Percentiles rank a stretch among this genome's conserved stretches.
phyloP scores from a whole-genome alignment of 2,113 vertebrate genomes.

The Antechinus stuartii region DNA sequence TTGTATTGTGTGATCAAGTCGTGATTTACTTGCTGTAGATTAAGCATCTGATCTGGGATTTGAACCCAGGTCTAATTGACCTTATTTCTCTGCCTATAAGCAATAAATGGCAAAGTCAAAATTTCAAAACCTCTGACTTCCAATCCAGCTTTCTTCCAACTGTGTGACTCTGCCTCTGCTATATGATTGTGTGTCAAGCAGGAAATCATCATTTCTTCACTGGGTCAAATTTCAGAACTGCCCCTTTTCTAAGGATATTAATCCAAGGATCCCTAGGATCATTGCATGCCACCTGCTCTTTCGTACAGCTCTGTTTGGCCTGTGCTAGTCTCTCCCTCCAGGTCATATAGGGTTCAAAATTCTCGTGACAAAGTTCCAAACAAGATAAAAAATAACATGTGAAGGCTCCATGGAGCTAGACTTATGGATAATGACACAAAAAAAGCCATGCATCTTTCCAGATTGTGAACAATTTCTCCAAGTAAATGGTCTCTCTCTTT shows the following conservation, averaged over 20 bases:
- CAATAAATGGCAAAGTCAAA: background rate
- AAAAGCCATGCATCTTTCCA: background rate
- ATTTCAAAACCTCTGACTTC: background rate
- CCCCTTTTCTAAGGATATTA: background rate
- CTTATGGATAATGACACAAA: background rate
- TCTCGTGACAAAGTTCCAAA: background rate
- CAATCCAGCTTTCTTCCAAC: background rate
- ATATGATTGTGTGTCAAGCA: background rate
- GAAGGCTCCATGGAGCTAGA: background rate
- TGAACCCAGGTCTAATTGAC: background rate
- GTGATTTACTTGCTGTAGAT: background rate
- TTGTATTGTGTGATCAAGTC: background rate
- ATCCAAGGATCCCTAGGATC: background rate
- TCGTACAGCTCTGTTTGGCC: background rate
- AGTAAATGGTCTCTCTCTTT: background rate
- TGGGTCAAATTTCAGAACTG: background rate
- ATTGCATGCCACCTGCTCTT: background rate
- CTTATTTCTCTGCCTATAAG: background rate
- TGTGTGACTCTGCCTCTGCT: background rate
- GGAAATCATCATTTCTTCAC: background rate
- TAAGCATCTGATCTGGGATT: background rate
- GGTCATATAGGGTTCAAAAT: background rate
- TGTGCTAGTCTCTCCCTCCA: background rate
- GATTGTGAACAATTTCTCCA: background rate
- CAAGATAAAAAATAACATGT: background rate